Evolutionary conservation across 2,113 vertebrate species (phyloP).

Genomic region (Tenrec ecaudatus): DNA sequence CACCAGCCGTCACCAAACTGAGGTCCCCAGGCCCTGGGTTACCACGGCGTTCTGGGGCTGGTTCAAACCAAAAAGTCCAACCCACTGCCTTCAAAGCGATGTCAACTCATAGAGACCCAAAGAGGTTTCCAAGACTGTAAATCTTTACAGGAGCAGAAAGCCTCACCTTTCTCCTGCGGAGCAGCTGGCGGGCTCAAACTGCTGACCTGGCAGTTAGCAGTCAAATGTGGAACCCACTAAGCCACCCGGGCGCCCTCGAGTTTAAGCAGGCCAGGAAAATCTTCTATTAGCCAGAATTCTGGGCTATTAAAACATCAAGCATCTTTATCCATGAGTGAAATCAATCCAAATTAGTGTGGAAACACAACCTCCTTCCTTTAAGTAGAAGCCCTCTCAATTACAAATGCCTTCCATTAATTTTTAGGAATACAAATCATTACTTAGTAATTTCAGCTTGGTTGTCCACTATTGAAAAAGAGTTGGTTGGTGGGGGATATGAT

Average conservation of each 20-base stretch:
- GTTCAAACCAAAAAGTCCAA: no score
- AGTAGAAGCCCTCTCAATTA: constrained; percentile 16
- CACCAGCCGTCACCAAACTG: not conserved
- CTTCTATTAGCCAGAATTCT: not conserved
- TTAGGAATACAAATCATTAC: constrained; percentile 59
- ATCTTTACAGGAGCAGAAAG: no score
- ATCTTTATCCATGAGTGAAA: constrained; percentile 48
- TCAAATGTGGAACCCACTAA: no score
- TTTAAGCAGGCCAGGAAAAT: constrained; percentile 48
- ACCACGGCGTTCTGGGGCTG: not conserved
- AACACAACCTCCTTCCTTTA: constrained; percentile 34
- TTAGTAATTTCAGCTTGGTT: constrained; percentile 62
- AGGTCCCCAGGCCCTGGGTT: not conserved
- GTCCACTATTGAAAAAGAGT: constrained; percentile 64
- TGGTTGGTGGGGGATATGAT: not conserved
- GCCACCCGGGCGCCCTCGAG: not conserved
- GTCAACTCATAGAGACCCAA: no score
- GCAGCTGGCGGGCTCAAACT: no score
- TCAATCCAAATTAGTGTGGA: constrained; percentile 42
- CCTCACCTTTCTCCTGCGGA: no score
- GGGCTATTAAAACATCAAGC: not conserved
- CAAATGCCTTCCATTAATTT: constrained; percentile 57
- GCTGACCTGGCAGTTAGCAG: no score
- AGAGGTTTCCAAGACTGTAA: no score
- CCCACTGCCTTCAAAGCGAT: no score